These are phyloP conservation scores for Dicranocentrus wangi DNA, from an alignment of 2,888 invertebrate genomes.

Conservation along the genomic window DNA sequence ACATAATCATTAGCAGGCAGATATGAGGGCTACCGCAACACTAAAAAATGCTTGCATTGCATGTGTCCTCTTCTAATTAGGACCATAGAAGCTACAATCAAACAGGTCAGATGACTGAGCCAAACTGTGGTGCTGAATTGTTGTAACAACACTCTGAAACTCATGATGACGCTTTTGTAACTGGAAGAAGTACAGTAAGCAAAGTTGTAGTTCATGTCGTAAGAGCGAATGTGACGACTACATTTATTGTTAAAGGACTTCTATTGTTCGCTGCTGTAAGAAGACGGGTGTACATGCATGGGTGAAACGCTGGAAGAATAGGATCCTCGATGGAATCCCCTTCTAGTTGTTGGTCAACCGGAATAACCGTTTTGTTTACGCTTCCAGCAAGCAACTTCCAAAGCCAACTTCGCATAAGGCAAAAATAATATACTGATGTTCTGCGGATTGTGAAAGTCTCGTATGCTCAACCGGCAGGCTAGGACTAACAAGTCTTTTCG, in stretches of 20 bases:
- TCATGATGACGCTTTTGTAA: neutral
- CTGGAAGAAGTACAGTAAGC: conserved; percentile 4
- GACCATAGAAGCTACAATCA: no score
- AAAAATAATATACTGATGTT: conserved; percentile 21
- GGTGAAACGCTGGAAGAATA: conserved; percentile 1
- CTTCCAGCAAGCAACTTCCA: conserved; percentile 1
- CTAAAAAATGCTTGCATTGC: no score
- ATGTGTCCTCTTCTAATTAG: no score
- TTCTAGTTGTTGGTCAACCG: neutral
- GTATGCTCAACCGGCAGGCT: neutral
- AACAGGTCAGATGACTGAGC: no score
- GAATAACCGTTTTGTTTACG: conserved; percentile 14
- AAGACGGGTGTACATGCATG: conserved; percentile 10
- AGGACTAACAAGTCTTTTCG: neutral
- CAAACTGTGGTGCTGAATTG: neutral
- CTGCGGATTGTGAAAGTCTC: conserved; percentile 17
- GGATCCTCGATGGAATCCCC: neutral
- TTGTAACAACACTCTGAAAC: neutral
- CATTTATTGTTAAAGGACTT: neutral
- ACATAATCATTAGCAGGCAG: no score
- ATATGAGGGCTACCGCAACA: no score
- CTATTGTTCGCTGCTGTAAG: neutral
- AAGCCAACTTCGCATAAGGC: conserved; percentile 5
- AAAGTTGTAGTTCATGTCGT: conserved; percentile 15
- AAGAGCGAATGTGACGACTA: neutral